Percentiles rank a stretch among this genome's conserved stretches.
These are phyloP conservation scores for Palythoa caribaeorum DNA, from an alignment of 92 coral and sea anemone genomes.

Conservation along the genomic window DNA sequence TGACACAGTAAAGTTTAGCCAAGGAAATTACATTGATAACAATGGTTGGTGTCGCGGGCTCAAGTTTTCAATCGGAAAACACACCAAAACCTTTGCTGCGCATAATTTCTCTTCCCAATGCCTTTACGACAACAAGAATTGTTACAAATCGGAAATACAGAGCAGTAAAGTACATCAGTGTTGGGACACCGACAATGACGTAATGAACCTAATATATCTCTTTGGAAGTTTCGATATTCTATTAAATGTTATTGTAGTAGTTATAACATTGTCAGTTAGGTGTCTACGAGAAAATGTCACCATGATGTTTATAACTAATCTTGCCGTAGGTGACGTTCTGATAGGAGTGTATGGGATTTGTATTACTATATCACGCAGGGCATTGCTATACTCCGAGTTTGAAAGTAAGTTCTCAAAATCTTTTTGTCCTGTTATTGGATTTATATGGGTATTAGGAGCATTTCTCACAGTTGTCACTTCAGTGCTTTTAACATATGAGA, in stretches of 20 bases:
- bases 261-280: neutral
- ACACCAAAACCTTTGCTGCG: neutral
- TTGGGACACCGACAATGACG: conserved; percentile 42
- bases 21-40: conserved; percentile 2
- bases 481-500: conserved; percentile 68
- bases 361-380: conserved; percentile 24
- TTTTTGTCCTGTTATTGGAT: conserved; percentile 69
- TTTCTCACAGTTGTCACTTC: conserved; percentile 67
- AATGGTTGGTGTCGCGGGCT: conserved; percentile 43
- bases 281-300: conserved; percentile 33
- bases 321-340: conserved; percentile 23
- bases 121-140: neutral
- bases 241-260: conserved; percentile 20
- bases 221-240: conserved; percentile 28
- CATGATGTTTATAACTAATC: conserved; percentile 27
- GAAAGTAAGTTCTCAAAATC: neutral
- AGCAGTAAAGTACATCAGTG: conserved; percentile 34
- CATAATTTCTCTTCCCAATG: conserved; percentile 25
- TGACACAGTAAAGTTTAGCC: neutral
- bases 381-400: conserved; percentile 55
- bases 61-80: conserved; percentile 13
- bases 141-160: conserved; percentile 23
- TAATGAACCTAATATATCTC: conserved; percentile 13
- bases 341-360: conserved; percentile 33
- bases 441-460: conserved; percentile 74